Evolutionary conservation across 2,113 vertebrate genomes (phyloP), one percentile per base, ranked within the genome.

Genomic region (Clarias gariepinus): DNA sequence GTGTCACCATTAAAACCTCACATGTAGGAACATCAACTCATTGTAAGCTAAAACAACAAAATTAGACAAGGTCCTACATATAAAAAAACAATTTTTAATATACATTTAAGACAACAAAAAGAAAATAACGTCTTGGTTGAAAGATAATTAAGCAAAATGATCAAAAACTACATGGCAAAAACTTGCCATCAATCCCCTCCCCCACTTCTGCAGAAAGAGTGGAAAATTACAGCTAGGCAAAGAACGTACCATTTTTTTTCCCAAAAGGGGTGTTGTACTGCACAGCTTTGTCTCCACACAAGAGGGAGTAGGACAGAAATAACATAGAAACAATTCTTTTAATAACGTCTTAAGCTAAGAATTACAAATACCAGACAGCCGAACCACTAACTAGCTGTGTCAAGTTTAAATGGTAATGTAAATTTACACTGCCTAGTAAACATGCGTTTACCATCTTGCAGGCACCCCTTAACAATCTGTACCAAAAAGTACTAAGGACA

Each of bases 181-280:
- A 6, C 41, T 60, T 41, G 9, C 73, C 73, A 85, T 58, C 28
- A 64, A 60, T 47, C 81, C 81, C 81, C 23, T 83, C 81, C 81
- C 78, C 81, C 81, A 83, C 47, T 1, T 25, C 63, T 83, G 47
- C 68, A 76, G 53, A 74, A 58, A 60, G 53, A 85, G 81, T 90
- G 89, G 89, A 90, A 90, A 89, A 90, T 86, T 86, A 90, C 89
- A 83, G 83, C 83, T 41, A 83, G 57, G 53, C 28, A 41, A 52
- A 25, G 89, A 87, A 11, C 5, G 3, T 87, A 89, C 89, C 86
- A 90, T 85, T 87, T 41, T 87, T 41, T 57, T 33, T 63, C 68
- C 53, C 73, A 33, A 76, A 33, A 81, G 87, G 83, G 79, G 73
- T 85, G 28, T 33, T 60, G 36, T 25, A 57, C 57, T 81, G 57